Percentiles rank a stretch among this genome's conserved stretches.
Conservation (phyloP, 1,140 invertebrate species). For the Dysdera silvatica region DNA sequence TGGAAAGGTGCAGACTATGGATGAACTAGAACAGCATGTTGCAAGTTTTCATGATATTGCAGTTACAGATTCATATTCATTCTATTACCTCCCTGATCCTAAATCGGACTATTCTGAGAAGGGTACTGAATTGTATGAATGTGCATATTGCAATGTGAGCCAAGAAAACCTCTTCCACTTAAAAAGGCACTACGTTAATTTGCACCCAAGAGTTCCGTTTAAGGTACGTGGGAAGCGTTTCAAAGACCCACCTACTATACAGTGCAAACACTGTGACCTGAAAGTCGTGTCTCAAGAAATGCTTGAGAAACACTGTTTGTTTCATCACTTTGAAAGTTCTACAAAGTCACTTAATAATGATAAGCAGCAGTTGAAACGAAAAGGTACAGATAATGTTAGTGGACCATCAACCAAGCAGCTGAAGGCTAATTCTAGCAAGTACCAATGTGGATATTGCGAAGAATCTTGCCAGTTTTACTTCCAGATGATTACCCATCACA, state of each 20-base stretch:
- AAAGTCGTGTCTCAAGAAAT: background rate
- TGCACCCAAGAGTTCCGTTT: slow-evolving; percentile 11
- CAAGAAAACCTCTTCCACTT: background rate
- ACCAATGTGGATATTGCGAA: too few species aligned
- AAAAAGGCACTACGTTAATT: slow-evolving; percentile 6
- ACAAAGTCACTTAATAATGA: too few species aligned
- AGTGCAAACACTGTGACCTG: slow-evolving; percentile 11
- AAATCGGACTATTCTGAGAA: background rate
- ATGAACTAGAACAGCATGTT: slow-evolving; percentile 8
- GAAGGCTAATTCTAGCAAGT: too few species aligned
- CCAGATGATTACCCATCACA: too few species aligned
- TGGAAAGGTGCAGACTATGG: background rate
- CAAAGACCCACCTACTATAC: background rate
- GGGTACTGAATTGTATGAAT: slow-evolving; percentile 15
- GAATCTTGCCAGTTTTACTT: too few species aligned
- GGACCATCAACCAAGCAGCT: too few species aligned
- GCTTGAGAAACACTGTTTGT: slow-evolving; percentile 6
- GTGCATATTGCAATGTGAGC: slow-evolving; percentile 18
- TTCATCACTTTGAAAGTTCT: too few species aligned
- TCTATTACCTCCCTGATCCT: slow-evolving; percentile 12
- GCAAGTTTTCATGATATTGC: slow-evolving; percentile 2
- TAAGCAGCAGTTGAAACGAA: too few species aligned
- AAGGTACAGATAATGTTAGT: too few species aligned
- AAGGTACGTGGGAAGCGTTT: slow-evolving; percentile 2
- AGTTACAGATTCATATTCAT: slow-evolving; percentile 2